These are phyloP conservation scores for Platycheirus albimanus DNA, from an alignment of 2,888 invertebrate species.

Conservation along the genomic window DNA sequence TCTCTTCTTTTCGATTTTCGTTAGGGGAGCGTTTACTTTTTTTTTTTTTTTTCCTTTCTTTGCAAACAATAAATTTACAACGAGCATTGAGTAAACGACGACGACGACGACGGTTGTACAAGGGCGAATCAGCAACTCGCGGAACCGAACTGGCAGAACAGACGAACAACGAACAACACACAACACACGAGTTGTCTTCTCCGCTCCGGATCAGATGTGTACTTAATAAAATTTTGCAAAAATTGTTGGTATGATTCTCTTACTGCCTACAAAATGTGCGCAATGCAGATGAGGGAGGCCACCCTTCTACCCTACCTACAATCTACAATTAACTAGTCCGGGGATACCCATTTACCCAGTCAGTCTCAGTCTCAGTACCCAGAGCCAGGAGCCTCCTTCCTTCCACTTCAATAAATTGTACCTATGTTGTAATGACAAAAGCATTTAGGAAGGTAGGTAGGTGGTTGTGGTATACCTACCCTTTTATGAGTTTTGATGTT, in stretches of 20 bases:
- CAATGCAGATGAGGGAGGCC: conserved; percentile 70
- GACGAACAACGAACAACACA: no score
- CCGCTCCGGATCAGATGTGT: conserved; percentile 53
- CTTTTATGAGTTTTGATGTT: conserved; percentile 1
- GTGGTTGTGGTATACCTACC: no score
- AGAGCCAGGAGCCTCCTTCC: background rate
- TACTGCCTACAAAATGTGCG: conserved; percentile 63
- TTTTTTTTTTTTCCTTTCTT: background rate
- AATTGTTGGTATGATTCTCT: conserved; percentile 33
- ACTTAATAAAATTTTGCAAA: conserved; percentile 58
- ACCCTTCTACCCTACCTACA: conserved; percentile 17
- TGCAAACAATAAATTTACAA: background rate
- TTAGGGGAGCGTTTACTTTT: conserved; percentile 34
- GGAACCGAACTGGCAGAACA: conserved; percentile 3
- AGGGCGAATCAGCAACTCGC: conserved; percentile 16
- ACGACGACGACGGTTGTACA: conserved; percentile 34
- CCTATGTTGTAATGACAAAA: conserved; percentile 47
- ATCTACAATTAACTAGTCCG: background rate
- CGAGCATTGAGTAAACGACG: no score
- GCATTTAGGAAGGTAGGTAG: conserved; percentile 7
- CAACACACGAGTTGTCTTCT: conserved; percentile 32
- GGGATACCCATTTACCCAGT: conserved; percentile 4
- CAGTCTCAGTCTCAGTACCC: background rate
- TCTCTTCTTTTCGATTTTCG: no score
- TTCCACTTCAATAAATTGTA: conserved; percentile 28